A percentile compares a stretch with the other conserved stretches of the same genome.
phyloP scores from a whole-genome alignment of 2,888 invertebrate genomes.

The Hirtodrosophila cameraria region DNA sequence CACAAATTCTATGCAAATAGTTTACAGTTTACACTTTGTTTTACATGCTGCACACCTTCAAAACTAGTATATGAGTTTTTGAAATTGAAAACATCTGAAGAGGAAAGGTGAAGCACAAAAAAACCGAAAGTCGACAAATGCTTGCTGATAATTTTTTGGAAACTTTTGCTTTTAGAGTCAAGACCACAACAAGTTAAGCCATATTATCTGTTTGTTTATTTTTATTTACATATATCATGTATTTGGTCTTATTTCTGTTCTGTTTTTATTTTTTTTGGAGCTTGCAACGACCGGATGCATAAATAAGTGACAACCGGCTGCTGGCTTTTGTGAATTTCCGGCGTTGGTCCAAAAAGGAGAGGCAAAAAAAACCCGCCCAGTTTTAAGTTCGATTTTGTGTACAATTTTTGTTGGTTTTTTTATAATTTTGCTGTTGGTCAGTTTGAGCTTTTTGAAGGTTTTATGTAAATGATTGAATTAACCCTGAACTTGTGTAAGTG shows the following conservation, averaged over 20 bases:
- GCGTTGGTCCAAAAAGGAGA: conserved; percentile 38
- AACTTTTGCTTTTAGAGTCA: conserved; percentile 19
- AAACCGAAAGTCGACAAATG: conserved; percentile 8
- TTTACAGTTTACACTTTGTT: conserved; percentile 30
- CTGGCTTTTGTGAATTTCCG: conserved; percentile 62
- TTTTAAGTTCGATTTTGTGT: conserved; percentile 48
- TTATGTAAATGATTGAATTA: conserved; percentile 45
- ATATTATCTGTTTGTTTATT: conserved; percentile 45
- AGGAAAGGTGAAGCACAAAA: background rate
- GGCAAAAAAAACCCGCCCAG: conserved; percentile 15
- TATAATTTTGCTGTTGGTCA: conserved; percentile 21
- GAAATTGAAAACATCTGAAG: too few relatives aligned
- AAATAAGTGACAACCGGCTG: conserved; percentile 74
- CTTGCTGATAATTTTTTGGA: conserved; percentile 4
- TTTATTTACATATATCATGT: conserved; percentile 36
- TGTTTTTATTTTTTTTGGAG: conserved; percentile 29
- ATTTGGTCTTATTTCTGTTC: conserved; percentile 18
- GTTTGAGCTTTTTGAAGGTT: conserved; percentile 43
- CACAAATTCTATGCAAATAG: conserved; percentile 52
- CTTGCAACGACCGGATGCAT: conserved; percentile 69
- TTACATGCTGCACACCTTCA: too few relatives aligned
- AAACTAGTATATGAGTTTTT: too few relatives aligned
- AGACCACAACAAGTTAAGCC: conserved; percentile 37
- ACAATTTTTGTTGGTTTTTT: conserved; percentile 15
- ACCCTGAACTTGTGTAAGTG: conserved; percentile 49